phyloP scores from a whole-genome alignment of 2,888 invertebrate species.

The Dolichopus griseipennis region DNA sequence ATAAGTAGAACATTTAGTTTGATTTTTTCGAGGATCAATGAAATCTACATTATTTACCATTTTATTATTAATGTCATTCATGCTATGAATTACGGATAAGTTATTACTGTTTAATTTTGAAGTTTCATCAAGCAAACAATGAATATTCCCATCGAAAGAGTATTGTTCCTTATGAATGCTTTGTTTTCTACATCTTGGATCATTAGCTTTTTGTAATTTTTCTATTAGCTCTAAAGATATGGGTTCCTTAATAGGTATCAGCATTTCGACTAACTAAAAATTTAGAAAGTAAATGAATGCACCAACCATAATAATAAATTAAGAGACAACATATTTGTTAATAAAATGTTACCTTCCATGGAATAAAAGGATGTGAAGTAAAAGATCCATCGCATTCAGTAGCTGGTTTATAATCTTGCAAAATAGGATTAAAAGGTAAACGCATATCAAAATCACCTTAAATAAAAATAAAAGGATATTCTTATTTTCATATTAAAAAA shows the following conservation, averaged over 20 bases:
- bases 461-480: background rate
- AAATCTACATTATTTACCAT: background rate
- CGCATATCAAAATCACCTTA: conserved; percentile 13
- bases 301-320: too few species aligned
- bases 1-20: background rate
- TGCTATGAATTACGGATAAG: background rate
- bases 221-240: too few species aligned
- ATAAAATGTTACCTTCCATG: conserved; percentile 15
- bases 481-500: background rate
- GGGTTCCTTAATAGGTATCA: too few species aligned
- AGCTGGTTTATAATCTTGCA: conserved; percentile 8
- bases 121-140: background rate
- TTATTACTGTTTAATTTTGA: background rate
- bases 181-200: conserved; percentile 14
- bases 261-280: too few species aligned
- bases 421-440: conserved; percentile 8
- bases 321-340: too few species aligned
- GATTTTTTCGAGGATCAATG: too few species aligned
- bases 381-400: conserved; percentile 17
- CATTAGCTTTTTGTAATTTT: conserved; percentile 8
- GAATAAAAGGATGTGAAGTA: conserved; percentile 13
- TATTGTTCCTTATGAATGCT: background rate
- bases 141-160: background rate
- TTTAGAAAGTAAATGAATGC: too few species aligned
- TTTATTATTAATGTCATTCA: background rate